Base-by-base conservation (phyloP, 1,140 invertebrate genomes). In the Lepidurus arcticus region DNA sequence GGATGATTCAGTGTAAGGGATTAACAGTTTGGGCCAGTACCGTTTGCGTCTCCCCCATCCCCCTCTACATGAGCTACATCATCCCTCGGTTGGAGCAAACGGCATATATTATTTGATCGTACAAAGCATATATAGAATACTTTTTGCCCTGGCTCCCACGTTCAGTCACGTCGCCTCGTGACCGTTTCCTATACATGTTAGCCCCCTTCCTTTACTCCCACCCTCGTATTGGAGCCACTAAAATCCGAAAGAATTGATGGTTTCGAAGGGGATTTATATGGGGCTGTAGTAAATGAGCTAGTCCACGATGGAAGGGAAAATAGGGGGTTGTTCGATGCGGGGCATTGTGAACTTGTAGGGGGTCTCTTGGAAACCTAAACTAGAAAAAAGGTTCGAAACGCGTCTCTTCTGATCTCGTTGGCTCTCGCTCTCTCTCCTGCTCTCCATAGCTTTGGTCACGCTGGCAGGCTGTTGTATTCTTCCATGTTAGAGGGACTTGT, bases 311-410 rank as follows among this genome's bases (percentile, higher is more conserved):
- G 6, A 65, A 21, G n/a, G 53, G 13, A 16, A 16, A 65, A 65
- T 13, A 21, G 13, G 13, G 53, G 13, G 53, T 13, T 13, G 53
- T 13, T 16, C 16, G 21, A 9, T 65, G 6, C 53, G 5, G 16
- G 16, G 16, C 53, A 65, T 65, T 65, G 53, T 65, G 21, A 65
- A 65, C 53, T 65, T n/a, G 53, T 65, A 65, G 53, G 53, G 53
- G 53, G 53, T 65, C 53, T 13, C 53, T 21, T 7, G n/a, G 34
- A 34, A 65, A 65, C 53, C 53, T 65, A n/a, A 65, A 65, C 16
- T 21, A 13, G 16, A n/a, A 65, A 21, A 65, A 65, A 65, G 53
- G 53, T 65, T 65, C 16, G 21, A 65, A 65, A 13, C 21, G 53
- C 16, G 53, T 65, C 53, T 65, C 53, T 34, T 34, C 34, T 34